Base-by-base conservation (phyloP, 2,113 vertebrate genomes). In the Megaceryle maxima region DNA sequence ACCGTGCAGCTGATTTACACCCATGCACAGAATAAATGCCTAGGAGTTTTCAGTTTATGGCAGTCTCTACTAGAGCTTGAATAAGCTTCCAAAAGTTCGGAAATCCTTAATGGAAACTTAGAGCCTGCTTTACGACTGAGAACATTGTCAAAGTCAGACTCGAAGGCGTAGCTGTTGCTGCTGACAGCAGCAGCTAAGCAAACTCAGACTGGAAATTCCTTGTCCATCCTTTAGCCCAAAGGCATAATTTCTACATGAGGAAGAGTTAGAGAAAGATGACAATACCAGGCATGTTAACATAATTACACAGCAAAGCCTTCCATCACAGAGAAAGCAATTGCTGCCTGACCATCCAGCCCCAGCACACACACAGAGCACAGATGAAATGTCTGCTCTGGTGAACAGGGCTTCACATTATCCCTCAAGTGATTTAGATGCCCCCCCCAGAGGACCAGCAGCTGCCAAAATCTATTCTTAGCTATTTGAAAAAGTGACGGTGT, bases 301-400 rank as follows among this genome's bases (percentile, higher is more conserved):
- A 95, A 97, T 95, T 94, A 94, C 46, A 80, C 44, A 88, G 92
- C 75, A 83, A 90, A 95, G 67, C 82, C 67, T 86, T 87, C 78
- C 64, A 28, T 41, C 2, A 17, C 24, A 70, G 51, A 73, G 37
- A 94, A 80, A 57, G 72, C 63, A 80, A 83, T 10, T 86, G 68
- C 82, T 70, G 78, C 91, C 87, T 81, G 77, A 74, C 82, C 75
- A 51, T 51, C 53, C 87, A 82, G 57, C 33, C 35, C 77, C 78
- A 87, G 73, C 92, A 91, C 70, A 84, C 53, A 89, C 0, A 1
- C 35, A 66, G 66, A 91, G 74, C 66, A 81, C 66, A 60, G 74
- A 91, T 35, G 57, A 89, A 84, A 91, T 1, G 20, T 57, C 78
- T 94, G 74, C 94, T 74, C 37, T 59, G 59, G 75, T 0, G 0